A percentile compares a stretch with the other conserved stretches of the same genome.
These are phyloP conservation scores for Eudorcas thomsonii DNA, from an alignment of 2,113 vertebrate genomes.

Conservation along the genomic window DNA sequence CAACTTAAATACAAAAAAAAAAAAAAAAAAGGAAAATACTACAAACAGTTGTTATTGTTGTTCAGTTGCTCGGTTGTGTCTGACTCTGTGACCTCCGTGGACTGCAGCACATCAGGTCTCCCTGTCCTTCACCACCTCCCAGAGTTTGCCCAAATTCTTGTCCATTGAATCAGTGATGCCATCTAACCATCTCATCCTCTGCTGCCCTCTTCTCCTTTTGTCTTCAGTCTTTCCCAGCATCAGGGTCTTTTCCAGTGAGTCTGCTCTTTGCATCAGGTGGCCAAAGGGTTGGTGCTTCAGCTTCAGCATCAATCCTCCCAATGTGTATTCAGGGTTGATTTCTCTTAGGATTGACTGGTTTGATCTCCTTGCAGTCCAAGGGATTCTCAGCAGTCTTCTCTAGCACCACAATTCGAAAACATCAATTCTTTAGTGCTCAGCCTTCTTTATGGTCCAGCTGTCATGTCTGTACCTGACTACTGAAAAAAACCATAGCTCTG, in stretches of 20 bases:
- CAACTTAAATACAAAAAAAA: neutral
- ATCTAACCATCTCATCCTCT: neutral
- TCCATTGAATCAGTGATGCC: neutral
- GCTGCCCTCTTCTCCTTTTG: neutral
- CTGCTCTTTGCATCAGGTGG: neutral
- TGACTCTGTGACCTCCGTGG: neutral
- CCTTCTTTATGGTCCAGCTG: neutral
- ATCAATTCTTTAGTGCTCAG: fast-evolving
- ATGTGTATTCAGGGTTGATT: neutral
- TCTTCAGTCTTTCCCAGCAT: neutral
- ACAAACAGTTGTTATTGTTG: neutral
- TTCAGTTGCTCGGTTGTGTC: neutral
- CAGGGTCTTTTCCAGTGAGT: neutral
- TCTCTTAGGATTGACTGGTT: neutral
- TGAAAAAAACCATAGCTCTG: neutral
- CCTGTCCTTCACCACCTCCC: neutral
- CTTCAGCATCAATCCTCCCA: neutral
- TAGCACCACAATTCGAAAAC: neutral
- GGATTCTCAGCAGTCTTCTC: neutral
- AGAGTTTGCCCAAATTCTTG: neutral
- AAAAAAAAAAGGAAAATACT: neutral
- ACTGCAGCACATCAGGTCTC: neutral
- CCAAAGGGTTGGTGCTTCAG: neutral
- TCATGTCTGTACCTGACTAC: neutral
- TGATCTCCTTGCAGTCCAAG: neutral